These are phyloP conservation scores for Cyrtorhinus lividipennis DNA, from an alignment of 1,140 invertebrate genomes.

Conservation along the genomic window DNA sequence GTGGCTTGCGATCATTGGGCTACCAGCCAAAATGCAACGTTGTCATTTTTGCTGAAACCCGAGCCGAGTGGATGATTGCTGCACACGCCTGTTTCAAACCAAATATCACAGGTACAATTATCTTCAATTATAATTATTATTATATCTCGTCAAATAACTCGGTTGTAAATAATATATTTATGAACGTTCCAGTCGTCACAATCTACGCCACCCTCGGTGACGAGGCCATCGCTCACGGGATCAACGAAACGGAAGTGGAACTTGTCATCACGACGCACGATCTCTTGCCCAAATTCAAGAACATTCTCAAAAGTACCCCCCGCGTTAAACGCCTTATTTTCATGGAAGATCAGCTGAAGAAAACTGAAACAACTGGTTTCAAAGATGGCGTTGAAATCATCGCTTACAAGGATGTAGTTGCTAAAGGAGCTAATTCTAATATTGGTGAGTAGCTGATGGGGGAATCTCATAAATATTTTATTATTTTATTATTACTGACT, in stretches of 20 bases:
- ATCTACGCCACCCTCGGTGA: conserved; percentile 94
- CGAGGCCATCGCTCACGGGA: conserved; percentile 86
- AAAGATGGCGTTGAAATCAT: conserved; percentile 50
- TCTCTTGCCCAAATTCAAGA: conserved; percentile 75
- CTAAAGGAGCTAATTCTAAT: conserved; percentile 30
- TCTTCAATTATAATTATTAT: conserved; percentile 7
- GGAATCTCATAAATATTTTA: too few species aligned
- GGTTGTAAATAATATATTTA: conserved; percentile 26
- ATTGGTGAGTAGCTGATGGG: too few species aligned
- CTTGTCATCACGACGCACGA: conserved; percentile 81
- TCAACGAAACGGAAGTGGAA: conserved; percentile 91
- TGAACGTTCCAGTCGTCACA: conserved; percentile 87
- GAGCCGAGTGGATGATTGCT: conserved; percentile 92
- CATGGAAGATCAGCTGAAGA: conserved; percentile 72
- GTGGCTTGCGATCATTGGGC: conserved; percentile 53
- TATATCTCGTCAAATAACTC: conserved; percentile 12
- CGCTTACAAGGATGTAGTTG: conserved; percentile 42
- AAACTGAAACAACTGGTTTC: conserved; percentile 48
- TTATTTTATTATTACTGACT: too few species aligned
- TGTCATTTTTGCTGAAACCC: conserved; percentile 91
- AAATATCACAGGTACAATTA: conserved; percentile 67
- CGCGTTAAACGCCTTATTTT: conserved; percentile 65
- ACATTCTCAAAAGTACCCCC: conserved; percentile 50
- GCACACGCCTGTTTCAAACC: conserved; percentile 88
- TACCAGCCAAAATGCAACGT: conserved; percentile 54